Evolutionary conservation across 2,113 vertebrate species (phyloP).

Genomic region (Carlito syrichta): DNA sequence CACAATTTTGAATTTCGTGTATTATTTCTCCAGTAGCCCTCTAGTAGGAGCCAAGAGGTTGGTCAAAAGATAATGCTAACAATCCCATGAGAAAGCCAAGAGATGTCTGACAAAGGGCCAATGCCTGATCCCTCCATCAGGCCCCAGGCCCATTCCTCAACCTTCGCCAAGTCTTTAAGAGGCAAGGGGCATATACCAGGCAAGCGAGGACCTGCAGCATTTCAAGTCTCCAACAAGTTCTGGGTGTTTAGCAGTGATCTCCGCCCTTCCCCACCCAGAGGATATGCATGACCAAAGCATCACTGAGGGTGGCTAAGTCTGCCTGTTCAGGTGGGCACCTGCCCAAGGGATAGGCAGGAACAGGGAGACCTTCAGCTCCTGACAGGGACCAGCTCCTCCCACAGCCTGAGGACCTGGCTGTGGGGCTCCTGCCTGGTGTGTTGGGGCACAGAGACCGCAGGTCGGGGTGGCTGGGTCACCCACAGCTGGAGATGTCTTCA

Average conservation of each 20-base stretch:
- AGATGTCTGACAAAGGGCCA: not conserved
- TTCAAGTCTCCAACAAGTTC: not conserved
- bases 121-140: not conserved
- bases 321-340: not conserved
- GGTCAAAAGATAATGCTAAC: not conserved
- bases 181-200: not conserved
- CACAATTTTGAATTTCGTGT: not conserved
- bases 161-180: not conserved
- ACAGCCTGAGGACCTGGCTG: rapidly evolving
- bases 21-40: not conserved
- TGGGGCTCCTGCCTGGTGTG: not conserved
- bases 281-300: not conserved
- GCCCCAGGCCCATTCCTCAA: not conserved
- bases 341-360: not conserved
- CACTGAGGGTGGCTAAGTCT: not conserved
- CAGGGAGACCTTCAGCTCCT: not conserved
- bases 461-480: not conserved
- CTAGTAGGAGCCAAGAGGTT: not conserved
- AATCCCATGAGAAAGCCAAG: not conserved
- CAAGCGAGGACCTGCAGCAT: not conserved
- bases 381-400: not conserved
- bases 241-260: not conserved
- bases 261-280: not conserved
- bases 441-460: too few relatives aligned
- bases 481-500: not conserved